Base-by-base conservation (phyloP, 2,113 vertebrate genomes). In the Ibidorhyncha struthersii region DNA sequence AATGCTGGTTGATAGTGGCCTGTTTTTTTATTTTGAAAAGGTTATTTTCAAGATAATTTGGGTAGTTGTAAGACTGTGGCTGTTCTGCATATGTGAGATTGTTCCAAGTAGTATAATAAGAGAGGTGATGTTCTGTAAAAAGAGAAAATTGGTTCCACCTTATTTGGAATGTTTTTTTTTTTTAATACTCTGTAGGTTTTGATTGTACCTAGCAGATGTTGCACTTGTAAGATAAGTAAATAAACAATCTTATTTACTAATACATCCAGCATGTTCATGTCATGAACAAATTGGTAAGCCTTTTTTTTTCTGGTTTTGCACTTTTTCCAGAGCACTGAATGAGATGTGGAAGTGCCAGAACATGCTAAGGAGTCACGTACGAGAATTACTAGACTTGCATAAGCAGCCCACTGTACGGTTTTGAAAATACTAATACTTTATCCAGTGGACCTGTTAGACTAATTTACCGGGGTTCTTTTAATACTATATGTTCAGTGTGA, bases 281-380 rank as follows among this genome's bases (percentile, higher is more conserved):
- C 12, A 40, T 34, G 67, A 87, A 45, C 30, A 26, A 87, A 86
- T 32, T 21, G 70, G 38, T 66, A 20, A 86, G 45, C 36, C 89
- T 82, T 83, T 53, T 11, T 11, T 83, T 73, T 62, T 86, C 55
- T 96, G 36, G 8, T 95, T 86, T 91, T 56, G 17, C 5, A 4
- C 67, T 90, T 96, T 78, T 78, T 91, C 23, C 96, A 99, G 99
- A 98, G 99, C 99, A 50, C 97, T 99, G 93, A 99, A 99, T 97
- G 99, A 99, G 97, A 99, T 99, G 99, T 99, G 99, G 99, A 99
- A 99, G 97, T 99, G 99, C 98, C 99, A 99, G 98, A 99, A 99
- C 97, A 99, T 99, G 99, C 98, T 99, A 73, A 98, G 99, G 97
- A 99, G 99, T 96, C 99, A 99, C 5, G 99, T 99, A 67, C 99